These are phyloP conservation scores for Thamnophis sirtalis DNA, from an alignment of 2,113 vertebrate species.

Conservation along the genomic window DNA sequence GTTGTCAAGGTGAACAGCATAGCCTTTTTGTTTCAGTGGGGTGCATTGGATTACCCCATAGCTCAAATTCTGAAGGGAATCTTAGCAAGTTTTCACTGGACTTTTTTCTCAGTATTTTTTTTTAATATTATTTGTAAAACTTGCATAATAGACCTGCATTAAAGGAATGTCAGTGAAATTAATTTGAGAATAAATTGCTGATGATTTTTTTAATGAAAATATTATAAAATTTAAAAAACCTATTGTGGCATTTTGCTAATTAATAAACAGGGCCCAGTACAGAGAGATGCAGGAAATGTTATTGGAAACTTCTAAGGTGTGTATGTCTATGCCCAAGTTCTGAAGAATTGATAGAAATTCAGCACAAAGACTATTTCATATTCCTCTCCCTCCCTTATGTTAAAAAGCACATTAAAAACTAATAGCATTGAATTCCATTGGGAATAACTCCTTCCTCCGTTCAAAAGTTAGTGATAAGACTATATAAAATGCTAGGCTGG, in stretches of 20 bases:
- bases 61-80: not conserved
- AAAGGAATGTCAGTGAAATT: slow-evolving; percentile 10
- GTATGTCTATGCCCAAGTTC: not conserved
- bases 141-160: not conserved
- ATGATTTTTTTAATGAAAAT: slow-evolving; percentile 24
- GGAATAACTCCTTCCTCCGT: not conserved
- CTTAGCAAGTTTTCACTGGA: not conserved
- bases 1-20: not conserved
- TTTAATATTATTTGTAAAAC: not conserved
- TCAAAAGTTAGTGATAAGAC: not conserved
- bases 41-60: not conserved
- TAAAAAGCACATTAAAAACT: not conserved
- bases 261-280: slow-evolving; percentile 40
- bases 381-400: not conserved
- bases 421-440: not conserved
- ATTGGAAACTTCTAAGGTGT: not conserved
- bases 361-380: not conserved
- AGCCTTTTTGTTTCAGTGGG: not conserved
- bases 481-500: not conserved
- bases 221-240: slow-evolving; percentile 22
- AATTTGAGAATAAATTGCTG: not conserved
- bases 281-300: not conserved
- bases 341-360: not conserved
- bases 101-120: not conserved
- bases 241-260: slow-evolving; percentile 24